phyloP scores from a whole-genome alignment of 2,113 vertebrate species.

The Sarotherodon lohbergeri region DNA sequence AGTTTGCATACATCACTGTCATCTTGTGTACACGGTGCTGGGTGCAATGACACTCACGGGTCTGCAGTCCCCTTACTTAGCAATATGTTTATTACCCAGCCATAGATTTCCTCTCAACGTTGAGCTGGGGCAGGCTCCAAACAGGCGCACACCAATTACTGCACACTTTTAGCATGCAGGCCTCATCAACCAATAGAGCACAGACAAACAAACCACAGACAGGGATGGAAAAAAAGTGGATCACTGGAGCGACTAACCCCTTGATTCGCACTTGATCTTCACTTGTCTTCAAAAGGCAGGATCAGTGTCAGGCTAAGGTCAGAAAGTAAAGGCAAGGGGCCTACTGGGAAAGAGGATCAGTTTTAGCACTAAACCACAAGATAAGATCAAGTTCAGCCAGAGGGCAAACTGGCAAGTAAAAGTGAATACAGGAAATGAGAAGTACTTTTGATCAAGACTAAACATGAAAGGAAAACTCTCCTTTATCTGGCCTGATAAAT shows the following conservation, averaged over 20 bases:
- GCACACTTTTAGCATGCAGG: slow-evolving; percentile 8
- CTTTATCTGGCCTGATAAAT: not conserved
- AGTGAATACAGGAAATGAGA: not conserved
- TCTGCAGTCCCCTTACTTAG: slow-evolving; percentile 24
- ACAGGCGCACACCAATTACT: slow-evolving; percentile 8
- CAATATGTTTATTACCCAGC: slow-evolving; percentile 36
- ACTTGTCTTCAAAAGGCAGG: slow-evolving; percentile 54
- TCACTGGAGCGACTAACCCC: slow-evolving; percentile 15
- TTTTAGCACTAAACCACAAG: slow-evolving; percentile 15
- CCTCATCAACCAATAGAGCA: not conserved
- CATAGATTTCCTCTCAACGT: slow-evolving; percentile 44
- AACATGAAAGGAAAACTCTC: not conserved
- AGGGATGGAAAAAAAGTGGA: not conserved
- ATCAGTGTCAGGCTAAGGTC: slow-evolving; percentile 52
- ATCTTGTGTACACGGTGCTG: not conserved
- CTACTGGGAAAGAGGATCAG: slow-evolving; percentile 3
- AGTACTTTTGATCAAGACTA: not conserved
- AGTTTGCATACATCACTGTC: not conserved
- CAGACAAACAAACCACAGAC: slow-evolving; percentile 21
- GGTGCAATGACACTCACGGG: not conserved
- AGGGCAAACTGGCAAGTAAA: slow-evolving; percentile 12
- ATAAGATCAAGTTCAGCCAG: slow-evolving; percentile 35
- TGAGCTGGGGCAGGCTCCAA: slow-evolving; percentile 12
- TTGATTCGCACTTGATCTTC: slow-evolving; percentile 46
- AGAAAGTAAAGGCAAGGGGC: slow-evolving; percentile 31